Base-by-base conservation (phyloP, 1,140 invertebrate species). In the Hycleus phaleratus region DNA sequence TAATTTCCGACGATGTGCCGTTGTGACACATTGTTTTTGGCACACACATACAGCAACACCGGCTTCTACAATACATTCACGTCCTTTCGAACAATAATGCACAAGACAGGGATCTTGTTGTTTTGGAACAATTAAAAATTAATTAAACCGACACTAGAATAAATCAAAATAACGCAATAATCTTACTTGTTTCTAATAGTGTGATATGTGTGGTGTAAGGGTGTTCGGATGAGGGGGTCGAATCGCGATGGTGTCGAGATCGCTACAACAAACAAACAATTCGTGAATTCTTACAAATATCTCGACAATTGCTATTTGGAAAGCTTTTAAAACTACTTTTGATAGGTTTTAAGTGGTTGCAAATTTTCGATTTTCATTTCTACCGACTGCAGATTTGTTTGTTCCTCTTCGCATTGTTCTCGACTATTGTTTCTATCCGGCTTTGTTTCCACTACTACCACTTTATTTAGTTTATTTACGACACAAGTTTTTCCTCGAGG, bases 61-160 rank as follows among this genome's bases (percentile, higher is more conserved):
- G n/a, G 76, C 71, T 11, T 77, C 71, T 3, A 76, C 68, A n/a
- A 79, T 71, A 67, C 87, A 89, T 70, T 85, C 84, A 43, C 83
- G 76, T 8, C 87, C 86, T 42, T 82, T 79, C 5, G 81, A 81
- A 71, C 87, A 89, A 66, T 82, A 85, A 56, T 84, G 80, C 5
- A 78, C 76, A 26, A 80, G 68, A 66, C 85, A 87, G 0, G 83
- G 82, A 75, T 85, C 84, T 82, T 42, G 9, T 42, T 44, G 10
- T 42, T 42, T 39, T 39, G 38, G 6, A 42, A 42, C 40, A 42
- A 42, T 7, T 7, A 8, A 42, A 42, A 42, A 42, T 11, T n/a
- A 10, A 42, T 42, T 11, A 42, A 42, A 10, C 40, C 40, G 38
- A 39, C 6, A 39, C 38, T 39, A 1, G 10, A 7, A n/a, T 42